Conservation (phyloP, 2,797 vertebrate genomes). For the Pitangus sulphuratus region DNA sequence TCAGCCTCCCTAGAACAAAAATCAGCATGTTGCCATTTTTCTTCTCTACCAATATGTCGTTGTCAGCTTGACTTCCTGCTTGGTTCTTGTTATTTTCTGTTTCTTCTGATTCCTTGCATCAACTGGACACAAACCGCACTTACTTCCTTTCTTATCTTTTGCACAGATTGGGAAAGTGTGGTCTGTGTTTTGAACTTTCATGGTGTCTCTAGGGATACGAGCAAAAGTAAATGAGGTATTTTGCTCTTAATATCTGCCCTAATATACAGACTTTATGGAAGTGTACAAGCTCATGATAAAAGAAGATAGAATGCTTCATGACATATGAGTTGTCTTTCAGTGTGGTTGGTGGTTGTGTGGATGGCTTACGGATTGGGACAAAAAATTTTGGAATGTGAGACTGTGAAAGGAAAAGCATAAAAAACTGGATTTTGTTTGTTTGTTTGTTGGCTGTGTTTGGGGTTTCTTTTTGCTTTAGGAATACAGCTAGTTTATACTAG, state of each 20-base stretch:
- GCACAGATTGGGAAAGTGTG: background rate
- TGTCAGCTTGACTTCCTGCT: background rate
- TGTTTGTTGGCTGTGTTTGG: background rate
- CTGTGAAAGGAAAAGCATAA: background rate
- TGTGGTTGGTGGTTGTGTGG: background rate
- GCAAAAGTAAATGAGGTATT: background rate
- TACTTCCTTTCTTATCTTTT: background rate
- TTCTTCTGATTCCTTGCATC: background rate
- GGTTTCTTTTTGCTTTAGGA: background rate
- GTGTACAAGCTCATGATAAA: background rate
- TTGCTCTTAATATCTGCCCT: background rate
- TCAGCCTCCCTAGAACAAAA: background rate
- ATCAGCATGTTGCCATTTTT: background rate
- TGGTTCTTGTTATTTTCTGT: background rate
- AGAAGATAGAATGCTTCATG: background rate
- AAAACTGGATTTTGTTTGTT: rapidly evolving
- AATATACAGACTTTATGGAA: background rate
- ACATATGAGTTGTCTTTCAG: background rate
- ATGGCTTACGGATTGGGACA: background rate
- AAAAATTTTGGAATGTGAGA: background rate
- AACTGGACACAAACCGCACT: background rate
- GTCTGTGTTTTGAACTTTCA: background rate
- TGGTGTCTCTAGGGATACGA: background rate
- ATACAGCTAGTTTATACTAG: background rate
- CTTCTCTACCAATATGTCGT: background rate